phyloP scores from a whole-genome alignment of 1,140 invertebrate species.

The Ganaspis sp. region DNA sequence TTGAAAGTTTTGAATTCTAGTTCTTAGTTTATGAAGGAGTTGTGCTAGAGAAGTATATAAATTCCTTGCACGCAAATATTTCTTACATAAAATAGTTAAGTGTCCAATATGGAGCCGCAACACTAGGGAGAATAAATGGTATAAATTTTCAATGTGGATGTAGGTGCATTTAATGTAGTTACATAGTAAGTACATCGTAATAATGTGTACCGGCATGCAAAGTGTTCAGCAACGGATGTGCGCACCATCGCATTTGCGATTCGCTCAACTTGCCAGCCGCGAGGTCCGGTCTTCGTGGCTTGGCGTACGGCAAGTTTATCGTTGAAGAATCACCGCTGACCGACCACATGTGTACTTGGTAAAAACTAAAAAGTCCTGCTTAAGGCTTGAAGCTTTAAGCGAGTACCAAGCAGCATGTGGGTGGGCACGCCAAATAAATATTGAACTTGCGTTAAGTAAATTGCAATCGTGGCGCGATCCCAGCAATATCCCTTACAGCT shows the following conservation, averaged over 20 bases:
- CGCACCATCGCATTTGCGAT: conserved; percentile 73
- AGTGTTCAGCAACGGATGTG: conserved; percentile 62
- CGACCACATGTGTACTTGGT: conserved; percentile 66
- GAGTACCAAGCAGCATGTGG: conserved; percentile 40
- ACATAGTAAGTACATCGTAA: conserved; percentile 35
- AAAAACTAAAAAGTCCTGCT: conserved; percentile 69
- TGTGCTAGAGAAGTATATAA: neutral
- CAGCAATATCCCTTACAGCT: conserved; percentile 4
- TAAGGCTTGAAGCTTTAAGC: conserved; percentile 46
- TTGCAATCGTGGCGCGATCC: conserved; percentile 12
- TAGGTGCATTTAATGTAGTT: conserved; percentile 26
- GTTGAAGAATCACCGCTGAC: conserved; percentile 67
- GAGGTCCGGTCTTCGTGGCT: conserved; percentile 52
- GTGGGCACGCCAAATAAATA: conserved; percentile 51
- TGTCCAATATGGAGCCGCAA: neutral
- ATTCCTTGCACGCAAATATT: conserved; percentile 29
- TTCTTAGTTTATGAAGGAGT: neutral
- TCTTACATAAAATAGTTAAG: conserved; percentile 16
- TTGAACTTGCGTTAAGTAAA: conserved; percentile 52
- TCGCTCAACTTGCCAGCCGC: conserved; percentile 66
- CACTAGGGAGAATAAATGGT: neutral
- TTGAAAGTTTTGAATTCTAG: neutral
- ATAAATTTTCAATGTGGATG: conserved; percentile 2
- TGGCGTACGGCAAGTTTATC: conserved; percentile 61
- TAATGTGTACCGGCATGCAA: conserved; percentile 42